A percentile compares a stretch with the other conserved stretches of the same genome.
phyloP scores from a whole-genome alignment of 2,797 vertebrate genomes.

The Eulemur albifrons region DNA sequence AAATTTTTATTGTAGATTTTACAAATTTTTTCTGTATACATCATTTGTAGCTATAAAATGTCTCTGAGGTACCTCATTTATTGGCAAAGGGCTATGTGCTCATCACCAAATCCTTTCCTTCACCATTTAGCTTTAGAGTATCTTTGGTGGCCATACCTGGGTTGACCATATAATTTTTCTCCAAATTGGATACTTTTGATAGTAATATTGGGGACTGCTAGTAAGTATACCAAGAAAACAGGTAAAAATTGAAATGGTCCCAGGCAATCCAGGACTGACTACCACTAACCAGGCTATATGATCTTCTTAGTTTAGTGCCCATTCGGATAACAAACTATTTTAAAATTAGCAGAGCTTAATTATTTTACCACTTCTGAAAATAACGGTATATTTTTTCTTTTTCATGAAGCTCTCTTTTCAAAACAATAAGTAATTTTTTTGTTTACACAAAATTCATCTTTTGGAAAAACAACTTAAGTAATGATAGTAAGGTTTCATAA shows the following conservation, averaged over 20 bases:
- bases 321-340: not conserved
- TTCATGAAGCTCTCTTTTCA: not conserved
- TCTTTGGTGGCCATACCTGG: not conserved
- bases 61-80: not conserved
- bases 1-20: not conserved
- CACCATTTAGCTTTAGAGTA: not conserved
- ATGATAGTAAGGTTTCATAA: not conserved
- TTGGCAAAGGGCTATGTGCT: not conserved
- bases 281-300: not conserved
- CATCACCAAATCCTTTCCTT: not conserved
- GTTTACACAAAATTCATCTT: not conserved
- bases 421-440: not conserved
- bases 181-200: not conserved
- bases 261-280: not conserved
- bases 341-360: not conserved
- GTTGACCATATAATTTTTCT: not conserved
- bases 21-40: not conserved
- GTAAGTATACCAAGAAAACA: not conserved
- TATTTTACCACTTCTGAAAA: not conserved
- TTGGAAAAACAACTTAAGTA: not conserved
- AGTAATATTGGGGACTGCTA: not conserved
- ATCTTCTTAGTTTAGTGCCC: not conserved
- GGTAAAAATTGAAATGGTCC: not conserved
- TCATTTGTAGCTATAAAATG: not conserved
- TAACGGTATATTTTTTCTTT: not conserved